Conservation (phyloP, 1,140 invertebrate species). For the Mizuhopecten yessoensis region DNA sequence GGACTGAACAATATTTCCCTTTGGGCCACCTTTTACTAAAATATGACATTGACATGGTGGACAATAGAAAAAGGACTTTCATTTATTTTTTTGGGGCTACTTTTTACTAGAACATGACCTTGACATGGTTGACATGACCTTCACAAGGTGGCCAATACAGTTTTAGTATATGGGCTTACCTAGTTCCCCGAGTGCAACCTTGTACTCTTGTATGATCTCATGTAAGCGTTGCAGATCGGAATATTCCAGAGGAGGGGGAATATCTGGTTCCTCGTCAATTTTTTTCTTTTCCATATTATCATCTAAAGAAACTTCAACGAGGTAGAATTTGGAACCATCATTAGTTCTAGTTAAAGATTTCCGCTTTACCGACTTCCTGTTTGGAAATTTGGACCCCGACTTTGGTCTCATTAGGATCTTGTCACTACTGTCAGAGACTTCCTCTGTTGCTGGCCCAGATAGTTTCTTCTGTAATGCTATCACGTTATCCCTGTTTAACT, state of each 20-base stretch:
- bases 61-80: background rate
- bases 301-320: conserved; percentile 48
- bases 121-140: background rate
- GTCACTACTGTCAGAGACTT: background rate
- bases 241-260: conserved; percentile 42
- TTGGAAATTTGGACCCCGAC: background rate
- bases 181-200: conserved; percentile 6
- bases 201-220: background rate
- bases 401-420: background rate
- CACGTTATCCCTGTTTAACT: background rate
- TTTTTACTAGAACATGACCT: background rate
- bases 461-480: conserved; percentile 5
- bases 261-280: background rate
- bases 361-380: conserved; percentile 21
- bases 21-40: background rate
- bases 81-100: background rate
- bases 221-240: background rate
- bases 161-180: no score
- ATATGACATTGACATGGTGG: background rate
- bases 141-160: background rate
- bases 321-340: conserved; percentile 55
- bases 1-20: background rate
- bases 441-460: background rate
- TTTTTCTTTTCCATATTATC: background rate
- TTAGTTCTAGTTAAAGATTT: conserved; percentile 55